Evolutionary conservation across 2,113 vertebrate species (phyloP).

Genomic region (Alethe castanea): DNA sequence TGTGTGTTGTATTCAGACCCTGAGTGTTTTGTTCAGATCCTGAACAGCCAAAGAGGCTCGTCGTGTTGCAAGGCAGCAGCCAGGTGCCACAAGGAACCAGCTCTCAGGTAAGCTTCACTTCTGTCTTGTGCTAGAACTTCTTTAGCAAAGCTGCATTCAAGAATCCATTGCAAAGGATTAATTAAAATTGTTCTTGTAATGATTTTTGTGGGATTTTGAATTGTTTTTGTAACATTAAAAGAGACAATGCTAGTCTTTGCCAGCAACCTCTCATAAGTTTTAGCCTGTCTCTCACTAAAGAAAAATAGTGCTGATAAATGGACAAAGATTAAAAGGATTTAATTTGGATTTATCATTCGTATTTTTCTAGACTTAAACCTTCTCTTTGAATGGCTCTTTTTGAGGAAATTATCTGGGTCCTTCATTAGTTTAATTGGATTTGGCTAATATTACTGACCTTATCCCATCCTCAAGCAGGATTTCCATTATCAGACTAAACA

Average conservation of each 20-base stretch:
- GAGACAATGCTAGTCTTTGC: neutral
- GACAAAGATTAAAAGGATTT: neutral
- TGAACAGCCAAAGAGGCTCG: fast-evolving
- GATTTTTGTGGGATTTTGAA: neutral
- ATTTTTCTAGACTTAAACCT: neutral
- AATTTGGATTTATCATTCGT: neutral
- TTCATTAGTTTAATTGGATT: slow-evolving; percentile 35
- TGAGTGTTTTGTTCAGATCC: neutral
- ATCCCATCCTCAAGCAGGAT: neutral
- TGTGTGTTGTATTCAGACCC: fast-evolving
- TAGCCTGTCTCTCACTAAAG: neutral
- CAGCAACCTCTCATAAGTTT: neutral
- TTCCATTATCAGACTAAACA: neutral
- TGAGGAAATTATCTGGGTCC: neutral
- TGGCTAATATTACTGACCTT: slow-evolving; percentile 5
- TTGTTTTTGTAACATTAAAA: neutral
- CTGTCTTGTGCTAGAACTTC: neutral
- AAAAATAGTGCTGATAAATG: neutral
- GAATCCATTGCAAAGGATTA: neutral
- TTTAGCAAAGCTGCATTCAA: neutral
- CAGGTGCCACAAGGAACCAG: neutral
- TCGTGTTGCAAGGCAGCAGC: fast-evolving
- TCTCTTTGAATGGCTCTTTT: neutral
- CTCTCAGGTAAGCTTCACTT: neutral
- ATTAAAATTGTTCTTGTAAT: neutral